Evolutionary conservation across 2,797 vertebrate genomes (phyloP).

Genomic region (Fistularia commersonii): DNA sequence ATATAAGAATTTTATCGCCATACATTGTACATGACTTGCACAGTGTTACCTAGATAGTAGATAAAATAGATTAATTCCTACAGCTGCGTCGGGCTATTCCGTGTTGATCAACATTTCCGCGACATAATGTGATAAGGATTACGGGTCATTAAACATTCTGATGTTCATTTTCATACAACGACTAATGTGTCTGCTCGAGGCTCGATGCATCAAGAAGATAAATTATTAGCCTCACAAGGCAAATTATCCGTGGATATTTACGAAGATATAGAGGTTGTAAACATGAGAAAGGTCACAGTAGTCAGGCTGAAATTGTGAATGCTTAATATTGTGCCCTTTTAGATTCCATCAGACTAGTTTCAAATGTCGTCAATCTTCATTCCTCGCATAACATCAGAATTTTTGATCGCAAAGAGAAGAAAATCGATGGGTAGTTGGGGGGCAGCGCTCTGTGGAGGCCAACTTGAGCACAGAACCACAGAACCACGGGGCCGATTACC

Average conservation of each 20-base stretch:
- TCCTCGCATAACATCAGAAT: constrained; percentile 17
- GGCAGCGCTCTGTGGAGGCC: constrained; percentile 5
- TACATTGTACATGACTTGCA: too few species aligned
- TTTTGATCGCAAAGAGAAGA: background rate
- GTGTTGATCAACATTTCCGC: constrained; percentile 26
- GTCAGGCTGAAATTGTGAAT: constrained; percentile 46
- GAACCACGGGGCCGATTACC: too few species aligned
- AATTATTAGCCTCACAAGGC: constrained; percentile 55
- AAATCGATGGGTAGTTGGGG: constrained; percentile 3
- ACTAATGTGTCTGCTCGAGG: constrained; percentile 52
- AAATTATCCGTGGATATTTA: constrained; percentile 62
- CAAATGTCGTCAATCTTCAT: constrained; percentile 47
- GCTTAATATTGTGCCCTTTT: constrained; percentile 66
- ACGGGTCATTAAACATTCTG: constrained; percentile 52
- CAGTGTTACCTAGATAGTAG: too few species aligned
- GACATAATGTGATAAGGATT: constrained; percentile 26
- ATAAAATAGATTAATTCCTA: too few species aligned
- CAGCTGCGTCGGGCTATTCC: constrained; percentile 11
- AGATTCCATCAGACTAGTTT: constrained; percentile 35
- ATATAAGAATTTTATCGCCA: too few species aligned
- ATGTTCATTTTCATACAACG: constrained; percentile 46
- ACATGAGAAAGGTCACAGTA: constrained; percentile 65
- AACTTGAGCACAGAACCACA: too few species aligned
- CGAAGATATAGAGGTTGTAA: constrained; percentile 52
- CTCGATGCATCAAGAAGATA: constrained; percentile 55